These are phyloP conservation scores for Melieria crassipennis DNA, from an alignment of 2,888 invertebrate species.

Conservation along the genomic window DNA sequence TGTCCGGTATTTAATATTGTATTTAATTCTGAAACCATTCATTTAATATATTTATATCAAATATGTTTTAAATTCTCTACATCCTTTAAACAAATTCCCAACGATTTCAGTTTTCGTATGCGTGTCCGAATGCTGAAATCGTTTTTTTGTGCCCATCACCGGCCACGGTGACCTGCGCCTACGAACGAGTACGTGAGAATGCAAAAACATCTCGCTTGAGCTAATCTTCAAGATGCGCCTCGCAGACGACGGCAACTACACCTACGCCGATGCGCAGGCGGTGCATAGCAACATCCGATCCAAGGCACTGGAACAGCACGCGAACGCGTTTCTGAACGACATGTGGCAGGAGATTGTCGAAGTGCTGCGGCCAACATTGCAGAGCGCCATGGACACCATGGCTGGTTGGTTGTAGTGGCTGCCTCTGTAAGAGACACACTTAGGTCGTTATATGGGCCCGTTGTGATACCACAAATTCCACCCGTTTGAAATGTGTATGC, in stretches of 20 bases:
- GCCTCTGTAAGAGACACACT: too few species aligned
- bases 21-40: too few species aligned
- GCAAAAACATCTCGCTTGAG: constrained; percentile 44
- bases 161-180: constrained; percentile 69
- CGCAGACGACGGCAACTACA: constrained; percentile 69
- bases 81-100: constrained; percentile 69
- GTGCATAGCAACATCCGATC: constrained; percentile 71
- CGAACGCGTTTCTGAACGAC: constrained; percentile 74
- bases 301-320: constrained; percentile 69
- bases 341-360: constrained; percentile 77
- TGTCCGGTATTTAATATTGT: too few species aligned
- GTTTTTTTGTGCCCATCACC: constrained; percentile 71
- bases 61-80: too few species aligned
- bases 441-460: too few species aligned
- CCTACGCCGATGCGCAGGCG: constrained; percentile 72
- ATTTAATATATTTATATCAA: too few species aligned
- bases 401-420: too few species aligned
- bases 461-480: too few species aligned
- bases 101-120: constrained; percentile 73
- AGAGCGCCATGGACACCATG: too few species aligned
- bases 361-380: constrained; percentile 70
- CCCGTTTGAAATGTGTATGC: too few species aligned
- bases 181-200: constrained; percentile 67
- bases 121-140: constrained; percentile 71
- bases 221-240: constrained; percentile 71